phyloP scores from a whole-genome alignment of 2,113 vertebrate species.

The Pomatorhinus ruficollis region DNA sequence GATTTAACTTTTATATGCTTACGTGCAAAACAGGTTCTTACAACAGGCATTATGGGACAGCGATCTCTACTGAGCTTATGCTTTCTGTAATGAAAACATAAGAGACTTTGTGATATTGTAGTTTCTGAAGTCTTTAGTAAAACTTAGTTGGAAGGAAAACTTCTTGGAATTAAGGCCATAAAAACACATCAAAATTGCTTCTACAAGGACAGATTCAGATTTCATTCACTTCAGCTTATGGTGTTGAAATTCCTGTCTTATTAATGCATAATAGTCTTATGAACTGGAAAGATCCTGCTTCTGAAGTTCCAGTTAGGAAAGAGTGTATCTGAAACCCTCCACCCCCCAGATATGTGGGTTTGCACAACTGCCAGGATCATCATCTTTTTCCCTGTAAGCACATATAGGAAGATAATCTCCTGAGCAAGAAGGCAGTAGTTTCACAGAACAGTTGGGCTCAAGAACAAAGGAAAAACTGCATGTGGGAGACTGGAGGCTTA shows the following conservation, averaged over 20 bases:
- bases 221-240: background rate
- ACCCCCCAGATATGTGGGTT: background rate
- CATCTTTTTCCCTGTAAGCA: background rate
- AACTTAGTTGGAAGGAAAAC: background rate
- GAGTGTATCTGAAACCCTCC: background rate
- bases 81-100: background rate
- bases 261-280: background rate
- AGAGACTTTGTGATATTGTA: background rate
- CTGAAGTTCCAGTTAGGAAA: background rate
- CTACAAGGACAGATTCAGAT: background rate
- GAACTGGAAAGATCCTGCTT: background rate
- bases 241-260: background rate
- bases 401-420: background rate
- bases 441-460: conserved; percentile 49
- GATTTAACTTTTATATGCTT: background rate
- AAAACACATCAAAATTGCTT: background rate
- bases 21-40: background rate
- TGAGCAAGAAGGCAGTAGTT: conserved; percentile 17
- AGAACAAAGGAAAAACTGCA: background rate
- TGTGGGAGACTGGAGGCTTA: conserved; percentile 35
- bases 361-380: background rate
- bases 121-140: background rate
- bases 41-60: background rate
- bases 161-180: background rate
- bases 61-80: background rate